Percentiles rank a stretch among this genome's conserved stretches.
Evolutionary conservation across 2,888 invertebrate species (phyloP).

Genomic region (Creontiades dilutus): DNA sequence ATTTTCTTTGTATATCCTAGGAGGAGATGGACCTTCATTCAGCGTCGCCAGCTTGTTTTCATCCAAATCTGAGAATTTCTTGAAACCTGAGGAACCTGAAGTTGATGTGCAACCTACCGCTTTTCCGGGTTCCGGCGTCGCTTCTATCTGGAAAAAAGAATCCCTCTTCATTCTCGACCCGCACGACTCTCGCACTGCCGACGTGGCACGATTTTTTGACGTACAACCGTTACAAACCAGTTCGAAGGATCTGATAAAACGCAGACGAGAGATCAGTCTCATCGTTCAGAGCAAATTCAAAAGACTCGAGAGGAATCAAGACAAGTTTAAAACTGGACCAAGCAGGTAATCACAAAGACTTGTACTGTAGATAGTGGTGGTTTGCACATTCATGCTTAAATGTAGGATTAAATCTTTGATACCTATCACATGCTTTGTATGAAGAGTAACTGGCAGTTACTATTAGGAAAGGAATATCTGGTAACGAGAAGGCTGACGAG

Average conservation of each 20-base stretch:
- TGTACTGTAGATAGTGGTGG: too few relatives aligned
- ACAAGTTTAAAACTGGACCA: conserved; percentile 33
- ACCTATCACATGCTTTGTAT: too few relatives aligned
- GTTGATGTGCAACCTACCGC: background rate
- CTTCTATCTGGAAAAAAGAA: conserved; percentile 27
- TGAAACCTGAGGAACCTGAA: background rate
- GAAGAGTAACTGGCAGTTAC: too few relatives aligned
- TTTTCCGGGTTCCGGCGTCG: background rate
- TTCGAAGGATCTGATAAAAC: background rate
- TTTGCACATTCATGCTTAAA: too few relatives aligned
- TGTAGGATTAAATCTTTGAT: too few relatives aligned
- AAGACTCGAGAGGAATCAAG: conserved; percentile 42
- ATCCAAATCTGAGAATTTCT: background rate
- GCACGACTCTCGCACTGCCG: conserved; percentile 15
- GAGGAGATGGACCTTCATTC: conserved; percentile 59
- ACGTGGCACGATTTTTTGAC: conserved; percentile 27
- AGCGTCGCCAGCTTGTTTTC: conserved; percentile 60
- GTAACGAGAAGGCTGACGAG: too few relatives aligned
- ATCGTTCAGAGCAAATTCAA: conserved; percentile 61
- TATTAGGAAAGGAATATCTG: too few relatives aligned
- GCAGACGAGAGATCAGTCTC: conserved; percentile 32
- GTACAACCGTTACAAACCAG: background rate
- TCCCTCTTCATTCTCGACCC: conserved; percentile 50
- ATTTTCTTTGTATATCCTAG: background rate
- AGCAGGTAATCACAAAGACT: background rate